Base-by-base conservation (phyloP, 2,888 invertebrate species). In the Subacronicta megacephala region DNA sequence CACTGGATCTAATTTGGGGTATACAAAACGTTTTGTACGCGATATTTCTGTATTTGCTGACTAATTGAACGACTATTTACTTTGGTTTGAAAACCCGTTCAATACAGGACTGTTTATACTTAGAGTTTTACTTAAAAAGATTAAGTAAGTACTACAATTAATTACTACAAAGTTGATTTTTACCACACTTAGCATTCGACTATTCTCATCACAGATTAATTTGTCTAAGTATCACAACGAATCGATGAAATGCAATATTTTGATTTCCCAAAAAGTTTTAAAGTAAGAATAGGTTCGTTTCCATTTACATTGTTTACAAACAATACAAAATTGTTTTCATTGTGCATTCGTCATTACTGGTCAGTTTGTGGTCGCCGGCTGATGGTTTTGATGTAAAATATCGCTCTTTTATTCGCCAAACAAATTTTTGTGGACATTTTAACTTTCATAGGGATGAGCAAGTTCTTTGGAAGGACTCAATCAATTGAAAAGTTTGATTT, bases 341-440 rank as follows among this genome's bases (percentile, higher is more conserved):
- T 74, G 68, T 70, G 68, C 59, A 65, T 75, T 71, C 77, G 42
- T 81, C 84, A 83, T 66, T 75, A 69, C 59, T 78, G 89, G 88
- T 82, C 87, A 85, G 78, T 86, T 84, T 92, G 92, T 77, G 92
- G 92, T 90, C 84, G 84, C 84, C 87, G 88, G 86, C 85, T 90
- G 89, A 84, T 78, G 18, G 47, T 43, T 60, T 65, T 77, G 75
- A 77, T 62, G 43, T 67, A 44, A 66, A 71, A 53, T 47, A 42
- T 65, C 55, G 68, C 62, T 70, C 75, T 75, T 66, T 77, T 41
- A 16, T 51, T 78, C 76, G 63, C 60, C 63, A 64, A 74, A 79
- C 70, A 74, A 77, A 70, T 75, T 72, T 66, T 68, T 58, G 58
- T 61, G 68, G 51, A 57, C 62, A 68, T 64, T 66, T 47, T 53